phyloP scores from a whole-genome alignment of 2,113 vertebrate genomes.

The Nannospalax galili region DNA sequence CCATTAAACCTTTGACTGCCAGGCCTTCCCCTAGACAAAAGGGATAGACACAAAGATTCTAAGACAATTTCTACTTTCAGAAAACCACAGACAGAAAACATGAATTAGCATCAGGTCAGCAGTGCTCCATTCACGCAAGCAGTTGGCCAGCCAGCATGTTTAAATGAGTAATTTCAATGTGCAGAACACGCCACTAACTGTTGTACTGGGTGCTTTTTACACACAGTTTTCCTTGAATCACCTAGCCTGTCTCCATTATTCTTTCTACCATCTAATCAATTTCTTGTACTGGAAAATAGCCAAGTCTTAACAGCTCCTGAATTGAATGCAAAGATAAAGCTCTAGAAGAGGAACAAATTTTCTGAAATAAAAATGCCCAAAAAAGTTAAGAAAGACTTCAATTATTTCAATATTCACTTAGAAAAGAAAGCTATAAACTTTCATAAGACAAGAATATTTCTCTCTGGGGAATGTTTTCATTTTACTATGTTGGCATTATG shows the following conservation, averaged over 20 bases:
- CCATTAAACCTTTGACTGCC: neutral
- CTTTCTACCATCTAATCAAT: slow-evolving; percentile 53
- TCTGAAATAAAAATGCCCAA: neutral
- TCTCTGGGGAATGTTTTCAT: neutral
- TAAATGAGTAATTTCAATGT: neutral
- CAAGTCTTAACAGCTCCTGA: slow-evolving; percentile 55
- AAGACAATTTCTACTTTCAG: neutral
- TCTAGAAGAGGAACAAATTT: slow-evolving; percentile 11
- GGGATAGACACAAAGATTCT: neutral
- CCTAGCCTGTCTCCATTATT: slow-evolving; percentile 23
- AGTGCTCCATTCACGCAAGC: neutral
- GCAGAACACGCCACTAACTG: neutral
- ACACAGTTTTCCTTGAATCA: slow-evolving; percentile 46
- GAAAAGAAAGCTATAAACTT: slow-evolving; percentile 23
- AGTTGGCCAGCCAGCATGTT: neutral
- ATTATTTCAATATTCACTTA: slow-evolving; percentile 36
- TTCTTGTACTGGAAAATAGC: slow-evolving; percentile 55
- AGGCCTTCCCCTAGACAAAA: neutral
- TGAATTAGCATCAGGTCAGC: neutral
- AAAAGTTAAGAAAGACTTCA: neutral
- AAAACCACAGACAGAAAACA: neutral
- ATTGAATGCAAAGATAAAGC: slow-evolving; percentile 34
- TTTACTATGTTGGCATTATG: neutral
- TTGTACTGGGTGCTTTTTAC: slow-evolving; percentile 3
- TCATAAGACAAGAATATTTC: neutral